Evolutionary conservation across 2,888 invertebrate genomes (phyloP).

Genomic region (Eristalis arbustorum): DNA sequence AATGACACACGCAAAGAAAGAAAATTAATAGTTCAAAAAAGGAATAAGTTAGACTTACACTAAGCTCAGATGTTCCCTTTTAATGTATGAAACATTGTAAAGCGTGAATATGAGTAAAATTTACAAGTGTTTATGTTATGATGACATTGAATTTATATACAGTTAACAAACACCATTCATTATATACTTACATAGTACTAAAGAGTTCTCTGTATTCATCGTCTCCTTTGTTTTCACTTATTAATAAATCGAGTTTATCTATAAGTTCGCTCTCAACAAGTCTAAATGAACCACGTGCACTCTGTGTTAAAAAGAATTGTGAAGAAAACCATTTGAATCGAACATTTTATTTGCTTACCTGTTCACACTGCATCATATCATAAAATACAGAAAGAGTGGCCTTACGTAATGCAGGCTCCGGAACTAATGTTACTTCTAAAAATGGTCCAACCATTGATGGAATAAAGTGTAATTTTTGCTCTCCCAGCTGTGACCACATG

Average conservation of each 20-base stretch:
- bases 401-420: conserved; percentile 90
- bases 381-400: conserved; percentile 96
- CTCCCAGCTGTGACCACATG: conserved; percentile 94
- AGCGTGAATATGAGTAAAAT: conserved; percentile 66
- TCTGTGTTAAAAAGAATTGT: conserved; percentile 72
- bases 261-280: conserved; percentile 96
- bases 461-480: conserved; percentile 93
- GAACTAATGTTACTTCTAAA: conserved; percentile 94
- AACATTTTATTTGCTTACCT: conserved; percentile 74
- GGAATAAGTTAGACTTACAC: conserved; percentile 87
- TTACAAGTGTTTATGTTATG: conserved; percentile 58
- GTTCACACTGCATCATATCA: conserved; percentile 97
- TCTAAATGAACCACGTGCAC: conserved; percentile 91
- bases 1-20: not conserved
- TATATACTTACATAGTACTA: conserved; percentile 93
- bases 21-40: conserved; percentile 48
- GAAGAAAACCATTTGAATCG: not conserved
- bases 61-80: conserved; percentile 94
- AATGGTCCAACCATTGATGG: conserved; percentile 96
- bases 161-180: conserved; percentile 1
- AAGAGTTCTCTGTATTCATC: conserved; percentile 96
- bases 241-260: conserved; percentile 94
- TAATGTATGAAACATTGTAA: conserved; percentile 71
- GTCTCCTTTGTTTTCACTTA: conserved; percentile 96
- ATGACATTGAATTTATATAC: conserved; percentile 49